Base-by-base conservation (phyloP, 2,113 vertebrate species). In the Eurypyga helias region DNA sequence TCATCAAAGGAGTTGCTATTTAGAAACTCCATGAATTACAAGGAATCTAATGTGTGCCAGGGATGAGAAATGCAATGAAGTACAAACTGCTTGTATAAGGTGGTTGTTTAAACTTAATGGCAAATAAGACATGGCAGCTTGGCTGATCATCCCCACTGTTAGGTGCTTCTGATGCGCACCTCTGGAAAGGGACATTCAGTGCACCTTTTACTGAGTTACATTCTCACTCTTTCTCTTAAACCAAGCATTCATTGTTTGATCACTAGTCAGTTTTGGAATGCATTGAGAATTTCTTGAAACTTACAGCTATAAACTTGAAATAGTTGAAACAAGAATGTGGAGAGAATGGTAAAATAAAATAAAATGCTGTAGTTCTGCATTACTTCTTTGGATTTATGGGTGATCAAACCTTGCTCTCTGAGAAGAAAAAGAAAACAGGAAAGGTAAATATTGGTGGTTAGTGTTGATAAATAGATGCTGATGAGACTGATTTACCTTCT, bases 141-240 rank as follows among this genome's bases (percentile, higher is more conserved):
- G 19, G 3, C 13, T 51, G 9, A 28, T 48, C 1, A 5, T 51
- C 9, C 29, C 2, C 26, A 33, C 11, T 69, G 6, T 62, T 48
- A 12, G 13, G 1, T 51, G 28, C 13, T 72, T 52, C 11, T 12
- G 51, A 1, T 36, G 10, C 49, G 8, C 17, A 17, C 9, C 1
- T 71, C 38, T 67, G 38, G 12, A 55, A 67, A 49, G 21, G 5
- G 33, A 80, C 26, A 3, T 71, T 54, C 12, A 52, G 6, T 38
- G 10, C 6, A 61, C 12, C 7, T 66, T 57, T 60, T 23, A 38
- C 38, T 43, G 17, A 33, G 6, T 7, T 76, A 9, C 49, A n/a
- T 45, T 80, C 36, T 78, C 4, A 5, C n/a, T 72, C 5, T 72
- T 36, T 49, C 20, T 79, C 12, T 51, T 9, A 2, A 13, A 58